Evolutionary conservation across 2,113 vertebrate species (phyloP).

Genomic region (Aramus guarauna): DNA sequence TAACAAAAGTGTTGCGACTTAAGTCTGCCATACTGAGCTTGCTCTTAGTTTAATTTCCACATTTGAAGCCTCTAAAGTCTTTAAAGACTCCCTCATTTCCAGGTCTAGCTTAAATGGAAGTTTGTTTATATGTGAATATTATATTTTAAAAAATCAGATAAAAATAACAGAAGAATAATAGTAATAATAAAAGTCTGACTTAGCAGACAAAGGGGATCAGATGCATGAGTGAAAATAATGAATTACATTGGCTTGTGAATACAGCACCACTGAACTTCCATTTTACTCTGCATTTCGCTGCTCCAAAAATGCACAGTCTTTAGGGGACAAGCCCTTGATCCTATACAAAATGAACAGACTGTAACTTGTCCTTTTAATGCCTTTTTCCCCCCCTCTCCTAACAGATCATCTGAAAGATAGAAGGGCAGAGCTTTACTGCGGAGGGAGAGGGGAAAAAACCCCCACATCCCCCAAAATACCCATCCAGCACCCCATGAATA

Average conservation of each 20-base stretch:
- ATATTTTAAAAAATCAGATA: not conserved
- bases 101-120: not conserved
- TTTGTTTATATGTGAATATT: not conserved
- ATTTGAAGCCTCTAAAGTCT: not conserved
- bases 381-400: fast-evolving
- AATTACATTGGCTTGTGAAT: not conserved
- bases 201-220: not conserved
- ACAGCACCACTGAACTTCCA: not conserved
- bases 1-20: not conserved
- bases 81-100: not conserved
- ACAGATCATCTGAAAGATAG: not conserved
- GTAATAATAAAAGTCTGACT: not conserved
- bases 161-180: not conserved
- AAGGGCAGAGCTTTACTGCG: not conserved
- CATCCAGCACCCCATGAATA: not conserved
- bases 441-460: not conserved
- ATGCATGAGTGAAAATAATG: not conserved
- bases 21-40: not conserved
- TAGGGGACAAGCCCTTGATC: not conserved
- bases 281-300: not conserved
- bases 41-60: not conserved
- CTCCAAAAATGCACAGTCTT: not conserved
- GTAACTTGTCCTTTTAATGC: not conserved
- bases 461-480: not conserved
- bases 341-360: not conserved